Evolutionary conservation across 2,888 invertebrate species (phyloP).

Genomic region (Orthosia gothica): DNA sequence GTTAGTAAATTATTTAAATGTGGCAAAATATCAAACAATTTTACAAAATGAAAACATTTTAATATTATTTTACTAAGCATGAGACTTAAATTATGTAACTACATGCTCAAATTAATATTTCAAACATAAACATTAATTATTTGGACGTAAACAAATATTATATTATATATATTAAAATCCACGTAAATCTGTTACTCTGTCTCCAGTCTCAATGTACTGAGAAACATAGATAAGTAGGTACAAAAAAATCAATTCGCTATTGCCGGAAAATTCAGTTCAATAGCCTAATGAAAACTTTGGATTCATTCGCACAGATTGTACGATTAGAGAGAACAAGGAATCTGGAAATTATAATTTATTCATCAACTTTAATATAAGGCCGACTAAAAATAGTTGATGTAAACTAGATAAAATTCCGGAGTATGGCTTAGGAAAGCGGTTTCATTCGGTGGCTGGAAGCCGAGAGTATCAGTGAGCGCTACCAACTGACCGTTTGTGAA

Average conservation of each 20-base stretch:
- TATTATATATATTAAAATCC: constrained; percentile 13
- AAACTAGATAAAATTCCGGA: constrained; percentile 85
- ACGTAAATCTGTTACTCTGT: background rate
- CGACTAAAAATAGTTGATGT: constrained; percentile 83
- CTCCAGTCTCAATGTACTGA: background rate
- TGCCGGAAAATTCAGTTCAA: constrained; percentile 67
- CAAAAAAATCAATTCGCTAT: constrained; percentile 26
- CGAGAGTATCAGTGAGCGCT: constrained; percentile 74
- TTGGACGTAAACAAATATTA: constrained; percentile 10
- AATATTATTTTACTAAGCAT: background rate
- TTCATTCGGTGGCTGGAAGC: constrained; percentile 72
- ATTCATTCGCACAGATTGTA: constrained; percentile 35
- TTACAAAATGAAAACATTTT: constrained; percentile 14
- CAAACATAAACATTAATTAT: constrained; percentile 2
- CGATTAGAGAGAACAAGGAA: constrained; percentile 26
- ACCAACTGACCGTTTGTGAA: constrained; percentile 69
- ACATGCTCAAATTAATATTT: constrained; percentile 4
- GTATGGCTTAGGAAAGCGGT: constrained; percentile 75
- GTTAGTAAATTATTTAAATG: background rate
- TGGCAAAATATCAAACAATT: background rate
- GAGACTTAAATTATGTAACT: background rate
- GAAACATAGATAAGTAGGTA: background rate
- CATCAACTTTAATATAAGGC: constrained; percentile 78
- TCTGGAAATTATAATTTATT: constrained; percentile 69
- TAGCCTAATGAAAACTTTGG: constrained; percentile 54